Evolutionary conservation across 2,113 vertebrate species (phyloP).

Genomic region (Silurus meridionalis): DNA sequence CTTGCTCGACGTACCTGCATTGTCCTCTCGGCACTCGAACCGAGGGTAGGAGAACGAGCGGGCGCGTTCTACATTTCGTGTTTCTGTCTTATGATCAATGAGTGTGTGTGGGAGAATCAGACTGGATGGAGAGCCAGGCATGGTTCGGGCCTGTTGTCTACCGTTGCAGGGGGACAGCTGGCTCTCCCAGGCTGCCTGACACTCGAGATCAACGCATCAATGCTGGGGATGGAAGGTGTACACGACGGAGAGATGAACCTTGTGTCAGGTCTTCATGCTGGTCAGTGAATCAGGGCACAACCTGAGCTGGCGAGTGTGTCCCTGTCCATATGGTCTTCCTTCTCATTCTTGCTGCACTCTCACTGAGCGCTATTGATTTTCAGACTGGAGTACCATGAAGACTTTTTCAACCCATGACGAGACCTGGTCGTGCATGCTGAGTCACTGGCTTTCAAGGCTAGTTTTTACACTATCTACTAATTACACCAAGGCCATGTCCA

Average conservation of each 20-base stretch:
- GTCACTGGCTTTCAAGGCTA: no score
- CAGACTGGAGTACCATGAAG: conserved; percentile 71
- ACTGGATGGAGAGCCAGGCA: conserved; percentile 59
- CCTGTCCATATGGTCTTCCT: conserved; percentile 87
- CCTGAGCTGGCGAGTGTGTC: conserved; percentile 85
- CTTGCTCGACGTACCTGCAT: conserved; percentile 36
- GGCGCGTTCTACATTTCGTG: conserved; percentile 31
- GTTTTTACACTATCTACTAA: no score
- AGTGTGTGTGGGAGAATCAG: conserved; percentile 44
- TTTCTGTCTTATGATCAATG: conserved; percentile 40
- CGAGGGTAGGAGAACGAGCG: not conserved
- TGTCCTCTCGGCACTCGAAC: not conserved
- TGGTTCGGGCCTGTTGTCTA: conserved; percentile 68
- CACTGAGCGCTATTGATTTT: conserved; percentile 87
- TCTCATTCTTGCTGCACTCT: conserved; percentile 67
- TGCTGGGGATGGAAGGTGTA: conserved; percentile 87
- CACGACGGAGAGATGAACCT: conserved; percentile 53
- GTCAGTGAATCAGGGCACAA: conserved; percentile 83
- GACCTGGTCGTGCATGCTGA: conserved; percentile 56
- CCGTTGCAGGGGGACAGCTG: conserved; percentile 90
- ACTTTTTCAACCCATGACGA: conserved; percentile 58
- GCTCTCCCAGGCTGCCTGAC: conserved; percentile 95
- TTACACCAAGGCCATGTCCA: no score
- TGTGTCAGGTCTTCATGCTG: conserved; percentile 80
- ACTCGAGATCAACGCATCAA: conserved; percentile 86